A percentile compares a stretch with the other conserved stretches of the same genome.
These are phyloP conservation scores for Miltochrista miniata DNA, from an alignment of 2,888 invertebrate genomes.

Conservation along the genomic window DNA sequence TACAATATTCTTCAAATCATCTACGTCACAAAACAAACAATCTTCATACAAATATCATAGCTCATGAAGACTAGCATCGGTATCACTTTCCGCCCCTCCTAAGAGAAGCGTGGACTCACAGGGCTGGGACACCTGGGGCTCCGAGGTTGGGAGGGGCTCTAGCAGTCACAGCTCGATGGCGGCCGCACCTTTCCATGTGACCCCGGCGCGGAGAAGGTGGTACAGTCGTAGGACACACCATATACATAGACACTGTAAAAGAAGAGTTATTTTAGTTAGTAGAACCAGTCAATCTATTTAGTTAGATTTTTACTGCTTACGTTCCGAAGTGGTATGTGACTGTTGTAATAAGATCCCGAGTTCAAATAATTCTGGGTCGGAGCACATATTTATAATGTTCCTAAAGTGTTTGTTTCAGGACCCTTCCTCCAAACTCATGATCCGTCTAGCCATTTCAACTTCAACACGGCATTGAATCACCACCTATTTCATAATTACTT, in stretches of 20 bases:
- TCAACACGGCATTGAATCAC: too few relatives aligned
- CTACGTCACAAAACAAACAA: background rate
- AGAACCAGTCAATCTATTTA: too few relatives aligned
- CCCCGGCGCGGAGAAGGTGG: constrained; percentile 87
- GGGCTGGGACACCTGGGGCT: constrained; percentile 46
- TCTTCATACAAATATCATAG: constrained; percentile 51
- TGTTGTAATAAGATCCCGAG: too few relatives aligned
- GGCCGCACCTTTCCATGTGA: constrained; percentile 90
- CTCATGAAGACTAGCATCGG: constrained; percentile 77
- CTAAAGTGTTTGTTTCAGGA: too few relatives aligned
- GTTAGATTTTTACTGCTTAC: too few relatives aligned
- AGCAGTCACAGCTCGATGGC: constrained; percentile 82
- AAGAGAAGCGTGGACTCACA: constrained; percentile 74
- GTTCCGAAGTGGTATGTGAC: too few relatives aligned
- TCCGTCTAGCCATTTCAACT: too few relatives aligned
- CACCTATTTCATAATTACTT: too few relatives aligned
- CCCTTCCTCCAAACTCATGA: too few relatives aligned
- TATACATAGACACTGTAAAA: constrained; percentile 86
- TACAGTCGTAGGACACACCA: constrained; percentile 88
- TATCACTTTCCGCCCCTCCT: constrained; percentile 74
- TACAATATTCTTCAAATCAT: too few relatives aligned
- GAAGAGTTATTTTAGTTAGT: constrained; percentile 1
- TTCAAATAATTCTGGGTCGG: too few relatives aligned
- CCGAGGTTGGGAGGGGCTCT: constrained; percentile 54
- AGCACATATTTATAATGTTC: too few relatives aligned